Percentiles rank a stretch among this genome's conserved stretches.
Evolutionary conservation across 1,140 invertebrate genomes (phyloP).

Genomic region (Platorchestia sp.): DNA sequence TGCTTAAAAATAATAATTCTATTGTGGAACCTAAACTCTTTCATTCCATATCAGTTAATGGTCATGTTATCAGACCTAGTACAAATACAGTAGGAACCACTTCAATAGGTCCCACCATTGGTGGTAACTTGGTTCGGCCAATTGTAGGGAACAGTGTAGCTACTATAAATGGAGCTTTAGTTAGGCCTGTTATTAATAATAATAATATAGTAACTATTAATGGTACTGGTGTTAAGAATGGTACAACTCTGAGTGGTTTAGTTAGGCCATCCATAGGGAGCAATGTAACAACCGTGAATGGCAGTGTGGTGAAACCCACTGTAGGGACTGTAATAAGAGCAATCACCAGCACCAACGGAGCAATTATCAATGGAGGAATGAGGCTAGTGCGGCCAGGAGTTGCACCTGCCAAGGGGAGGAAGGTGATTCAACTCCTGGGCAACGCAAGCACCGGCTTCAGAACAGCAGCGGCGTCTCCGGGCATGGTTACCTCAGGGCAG

Average conservation of each 20-base stretch:
- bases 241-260: neutral
- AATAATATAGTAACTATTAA: neutral
- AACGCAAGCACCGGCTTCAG: conserved; percentile 14
- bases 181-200: neutral
- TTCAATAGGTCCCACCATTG: neutral
- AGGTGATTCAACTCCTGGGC: neutral
- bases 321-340: neutral
- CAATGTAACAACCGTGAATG: neutral
- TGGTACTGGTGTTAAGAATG: neutral
- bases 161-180: neutral
- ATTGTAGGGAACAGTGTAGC: neutral
- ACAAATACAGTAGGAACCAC: neutral
- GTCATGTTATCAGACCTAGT: neutral
- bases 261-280: neutral
- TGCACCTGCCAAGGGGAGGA: neutral
- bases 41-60: neutral
- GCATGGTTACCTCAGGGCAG: neutral
- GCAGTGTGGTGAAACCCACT: neutral
- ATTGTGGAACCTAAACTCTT: neutral
- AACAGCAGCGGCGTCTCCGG: neutral
- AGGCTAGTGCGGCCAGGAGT: neutral
- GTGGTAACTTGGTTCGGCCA: neutral
- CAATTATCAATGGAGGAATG: neutral
- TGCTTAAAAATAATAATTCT: neutral
- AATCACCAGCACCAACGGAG: neutral